Evolutionary conservation across 2,113 vertebrate genomes (phyloP), one percentile per base, ranked within the genome.

Genomic region (Tursiops truncatus): DNA sequence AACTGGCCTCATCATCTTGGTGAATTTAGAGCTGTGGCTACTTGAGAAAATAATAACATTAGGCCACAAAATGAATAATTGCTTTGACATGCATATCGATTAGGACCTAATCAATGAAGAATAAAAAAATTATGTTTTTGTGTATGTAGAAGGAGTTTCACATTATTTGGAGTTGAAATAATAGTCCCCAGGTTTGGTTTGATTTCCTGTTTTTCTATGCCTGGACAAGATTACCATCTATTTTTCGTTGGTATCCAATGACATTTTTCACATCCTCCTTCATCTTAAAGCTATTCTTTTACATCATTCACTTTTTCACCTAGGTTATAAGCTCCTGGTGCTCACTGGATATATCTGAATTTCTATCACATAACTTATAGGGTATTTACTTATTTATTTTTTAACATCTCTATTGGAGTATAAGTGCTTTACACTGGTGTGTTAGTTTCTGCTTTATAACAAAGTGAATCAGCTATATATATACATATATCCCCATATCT

Each of bases 21-120:
- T 44, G 60, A 97, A 89, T 93, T 94, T 93, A 91, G 28, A 89
- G 74, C 44, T 73, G 17, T 87, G 77, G 41, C 14, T 93, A 41
- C 20, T 83, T 91, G 67, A 96, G 47, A 94, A 50, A 3, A 31
- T 73, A n/a, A 77, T 77, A 93, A 17, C 26, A 50, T 60, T 60
- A 86, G 92, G 26, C 62, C 89, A 73, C 47, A 70, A 56, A 83
- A 89, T 96, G 67, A 94, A 94, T 94, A 93, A 89, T 86, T 92
- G 86, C 89, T 92, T 92, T 92, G 63, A 97, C 94, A 73, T 86
- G 23, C 28, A 17, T 83, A 97, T 92, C 5, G 20, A 74, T 97
- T 82, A 80, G 36, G 31, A 88, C 8, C 6, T 15, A 86, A 15
- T 56, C 81, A 93, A 80, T 89, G n/a, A 91, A 97, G 58, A 87